Evolutionary conservation across 2,797 vertebrate species (phyloP).

Genomic region (Gastrophryne carolinensis): DNA sequence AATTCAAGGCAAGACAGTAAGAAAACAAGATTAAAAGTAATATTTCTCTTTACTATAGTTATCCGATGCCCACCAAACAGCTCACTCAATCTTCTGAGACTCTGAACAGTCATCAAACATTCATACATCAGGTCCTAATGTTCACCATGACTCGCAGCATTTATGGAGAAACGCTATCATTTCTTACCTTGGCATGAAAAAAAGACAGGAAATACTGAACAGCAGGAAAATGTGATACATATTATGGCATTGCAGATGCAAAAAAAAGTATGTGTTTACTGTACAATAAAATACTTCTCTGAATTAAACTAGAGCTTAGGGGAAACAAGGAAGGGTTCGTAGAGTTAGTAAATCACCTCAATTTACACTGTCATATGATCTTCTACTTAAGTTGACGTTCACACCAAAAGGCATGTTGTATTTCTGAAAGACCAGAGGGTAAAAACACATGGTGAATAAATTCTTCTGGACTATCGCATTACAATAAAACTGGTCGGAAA

Average conservation of each 20-base stretch:
- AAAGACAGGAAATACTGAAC: background rate
- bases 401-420: no score
- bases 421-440: no score
- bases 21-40: slow-evolving; percentile 36
- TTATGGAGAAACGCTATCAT: slow-evolving; percentile 52
- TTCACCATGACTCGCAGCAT: slow-evolving; percentile 28
- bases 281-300: background rate
- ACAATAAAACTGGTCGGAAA: no score
- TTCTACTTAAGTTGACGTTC: no score
- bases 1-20: slow-evolving; percentile 7
- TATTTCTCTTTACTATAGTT: slow-evolving; percentile 5
- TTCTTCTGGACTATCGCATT: no score
- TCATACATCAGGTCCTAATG: slow-evolving; percentile 44
- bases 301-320: background rate
- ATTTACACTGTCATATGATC: no score
- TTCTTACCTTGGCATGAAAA: background rate
- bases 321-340: background rate
- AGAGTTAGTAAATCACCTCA: background rate
- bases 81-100: slow-evolving; percentile 24
- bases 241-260: background rate
- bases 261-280: no score
- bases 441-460: no score
- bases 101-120: slow-evolving; percentile 43
- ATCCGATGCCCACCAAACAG: slow-evolving; percentile 22
- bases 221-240: background rate